Percentiles rank a stretch among this genome's conserved stretches.
These are phyloP conservation scores for Hymenopus coronatus DNA, from an alignment of 2,888 invertebrate species.

Conservation along the genomic window DNA sequence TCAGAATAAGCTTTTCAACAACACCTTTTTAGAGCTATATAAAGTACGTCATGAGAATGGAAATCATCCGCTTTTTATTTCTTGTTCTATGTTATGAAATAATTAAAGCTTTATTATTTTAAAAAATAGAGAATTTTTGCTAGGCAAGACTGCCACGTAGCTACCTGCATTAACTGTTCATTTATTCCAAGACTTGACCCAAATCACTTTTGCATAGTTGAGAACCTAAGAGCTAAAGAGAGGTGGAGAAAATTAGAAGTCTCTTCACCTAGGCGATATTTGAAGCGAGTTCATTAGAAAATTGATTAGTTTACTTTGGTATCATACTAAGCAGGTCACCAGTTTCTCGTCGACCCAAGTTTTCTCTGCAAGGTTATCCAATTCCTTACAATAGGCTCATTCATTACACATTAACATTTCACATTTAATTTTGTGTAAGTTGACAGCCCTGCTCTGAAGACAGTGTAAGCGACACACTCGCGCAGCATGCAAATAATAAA, in stretches of 20 bases:
- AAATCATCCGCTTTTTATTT: too few species aligned
- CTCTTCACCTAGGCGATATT: not conserved
- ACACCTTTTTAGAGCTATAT: too few species aligned
- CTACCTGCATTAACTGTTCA: too few species aligned
- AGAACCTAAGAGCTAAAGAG: too few species aligned
- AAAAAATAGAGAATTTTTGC: too few species aligned
- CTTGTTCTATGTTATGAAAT: too few species aligned
- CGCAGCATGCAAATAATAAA: not conserved
- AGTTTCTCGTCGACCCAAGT: not conserved
- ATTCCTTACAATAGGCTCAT: not conserved
- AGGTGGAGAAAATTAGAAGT: not conserved
- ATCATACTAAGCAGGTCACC: not conserved
- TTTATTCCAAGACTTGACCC: too few species aligned
- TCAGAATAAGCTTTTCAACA: too few species aligned
- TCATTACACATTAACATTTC: not conserved
- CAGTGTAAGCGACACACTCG: not conserved
- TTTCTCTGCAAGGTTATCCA: not conserved
- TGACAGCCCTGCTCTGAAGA: not conserved
- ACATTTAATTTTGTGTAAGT: not conserved
- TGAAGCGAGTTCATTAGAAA: not conserved
- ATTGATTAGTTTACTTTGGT: not conserved
- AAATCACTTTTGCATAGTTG: too few species aligned
- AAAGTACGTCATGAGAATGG: too few species aligned
- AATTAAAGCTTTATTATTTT: too few species aligned
- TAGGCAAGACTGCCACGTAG: too few species aligned